Evolutionary conservation across 2,888 invertebrate genomes (phyloP), one percentile per base, ranked within the genome.

Genomic region (Leptarthrus brevirostris): DNA sequence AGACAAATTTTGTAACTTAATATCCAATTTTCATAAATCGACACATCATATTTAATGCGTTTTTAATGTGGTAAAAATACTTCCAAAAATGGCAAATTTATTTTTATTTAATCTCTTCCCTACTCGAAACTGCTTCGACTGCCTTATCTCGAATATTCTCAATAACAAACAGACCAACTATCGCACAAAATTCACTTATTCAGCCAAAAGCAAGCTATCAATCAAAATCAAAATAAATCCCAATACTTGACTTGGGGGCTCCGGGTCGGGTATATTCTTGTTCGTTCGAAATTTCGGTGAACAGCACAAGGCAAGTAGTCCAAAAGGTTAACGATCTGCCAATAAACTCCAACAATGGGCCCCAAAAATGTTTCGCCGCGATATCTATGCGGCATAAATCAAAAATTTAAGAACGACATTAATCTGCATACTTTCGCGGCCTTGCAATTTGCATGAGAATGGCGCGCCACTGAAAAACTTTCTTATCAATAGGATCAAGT

Each of bases 271-370:
- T 40, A 40, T 40, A 30, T 40, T 40, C 40, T 40, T 40, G 3
- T n/a, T n/a, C 0, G 12, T 12, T 40, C 40, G 12, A 40, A 40
- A 12, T 40, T n/a, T 12, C 4, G 3, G 30, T 30, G 30, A 3
- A 30, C 30, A 8, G 93, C 93, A n/a, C 93, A 94, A 26, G 1
- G 16, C 26, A 30, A 36, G 10, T 58, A 58, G 16, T 4, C 10
- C 20, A 30, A 18, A n/a, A 58, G 36, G 58, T 58, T 12, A 58
- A 58, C 22, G 34, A 34, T 12, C 58, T 58, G 36, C 36, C 36
- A n/a, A 36, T n/a, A n/a, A n/a, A n/a, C n/a, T n/a, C n/a, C 30
- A 36, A 36, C 10, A 36, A 40, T 58, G 10, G n/a, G 12, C 5
- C 12, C 18, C 18, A 40, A 58, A 58, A 54, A 58, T 26, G n/a